These are phyloP conservation scores for Drosophila putrida DNA, from an alignment of 2,888 invertebrate genomes.

Conservation along the genomic window DNA sequence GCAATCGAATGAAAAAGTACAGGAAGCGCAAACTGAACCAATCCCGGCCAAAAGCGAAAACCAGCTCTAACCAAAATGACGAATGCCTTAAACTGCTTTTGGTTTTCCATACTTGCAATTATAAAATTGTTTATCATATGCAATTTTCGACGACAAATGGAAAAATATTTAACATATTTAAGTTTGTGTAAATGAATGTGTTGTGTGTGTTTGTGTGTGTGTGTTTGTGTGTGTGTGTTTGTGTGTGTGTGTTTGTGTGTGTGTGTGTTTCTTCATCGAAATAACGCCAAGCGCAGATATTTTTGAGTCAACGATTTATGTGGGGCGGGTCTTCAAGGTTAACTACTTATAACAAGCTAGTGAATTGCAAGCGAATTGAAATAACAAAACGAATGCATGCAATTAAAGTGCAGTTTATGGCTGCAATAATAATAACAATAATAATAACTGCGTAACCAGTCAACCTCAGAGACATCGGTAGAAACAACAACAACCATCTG, in stretches of 20 bases:
- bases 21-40: conserved; percentile 30
- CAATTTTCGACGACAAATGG: conserved; percentile 39
- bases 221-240: too few species aligned
- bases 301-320: conserved; percentile 45
- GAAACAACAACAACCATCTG: conserved; percentile 21
- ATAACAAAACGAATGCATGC: conserved; percentile 60
- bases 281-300: conserved; percentile 30
- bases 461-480: conserved; percentile 42
- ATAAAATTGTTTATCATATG: conserved; percentile 41
- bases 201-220: too few species aligned
- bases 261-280: conserved; percentile 2
- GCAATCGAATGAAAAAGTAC: neutral
- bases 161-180: conserved; percentile 17
- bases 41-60: conserved; percentile 14
- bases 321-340: conserved; percentile 59
- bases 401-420: conserved; percentile 75
- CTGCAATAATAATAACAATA: conserved; percentile 28
- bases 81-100: conserved; percentile 30
- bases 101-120: conserved; percentile 43
- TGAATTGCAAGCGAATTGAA: conserved; percentile 35
- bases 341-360: conserved; percentile 30
- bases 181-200: conserved; percentile 4
- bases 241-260: too few species aligned
- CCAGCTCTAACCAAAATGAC: conserved; percentile 1
- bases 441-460: conserved; percentile 39